Conservation (phyloP, 2,888 invertebrate species). For the Colletes collaris region DNA sequence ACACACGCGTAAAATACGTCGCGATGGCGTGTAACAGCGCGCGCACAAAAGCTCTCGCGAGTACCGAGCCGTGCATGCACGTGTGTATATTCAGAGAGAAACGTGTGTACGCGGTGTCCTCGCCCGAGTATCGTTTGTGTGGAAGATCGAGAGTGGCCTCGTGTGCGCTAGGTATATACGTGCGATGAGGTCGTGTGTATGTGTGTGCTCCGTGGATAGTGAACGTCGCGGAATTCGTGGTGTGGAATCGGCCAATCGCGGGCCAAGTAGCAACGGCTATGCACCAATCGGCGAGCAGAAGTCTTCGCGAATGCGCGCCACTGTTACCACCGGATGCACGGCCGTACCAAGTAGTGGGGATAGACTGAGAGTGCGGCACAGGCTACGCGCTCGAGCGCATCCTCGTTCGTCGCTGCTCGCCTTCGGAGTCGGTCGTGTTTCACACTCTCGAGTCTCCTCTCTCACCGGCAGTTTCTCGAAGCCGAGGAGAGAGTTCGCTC, state of each 20-base stretch:
- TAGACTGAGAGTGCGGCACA: slow-evolving; percentile 76
- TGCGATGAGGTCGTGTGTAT: slow-evolving; percentile 23
- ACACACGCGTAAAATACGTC: slow-evolving; percentile 1
- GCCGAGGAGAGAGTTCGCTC: slow-evolving; percentile 38
- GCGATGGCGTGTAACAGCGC: neutral
- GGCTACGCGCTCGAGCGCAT: slow-evolving; percentile 76
- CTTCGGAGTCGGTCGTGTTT: slow-evolving; percentile 78
- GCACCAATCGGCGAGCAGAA: slow-evolving; percentile 61
- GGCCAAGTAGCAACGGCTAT: slow-evolving; percentile 56
- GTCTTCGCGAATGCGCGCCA: slow-evolving; percentile 71
- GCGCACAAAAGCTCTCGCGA: slow-evolving; percentile 22
- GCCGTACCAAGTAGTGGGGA: slow-evolving; percentile 71
- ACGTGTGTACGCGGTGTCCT: slow-evolving; percentile 29
- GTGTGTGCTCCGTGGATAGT: slow-evolving; percentile 46
- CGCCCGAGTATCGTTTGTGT: slow-evolving; percentile 25
- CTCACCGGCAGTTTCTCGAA: slow-evolving; percentile 34
- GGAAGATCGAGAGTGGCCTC: slow-evolving; percentile 45
- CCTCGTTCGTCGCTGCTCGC: slow-evolving; percentile 81
- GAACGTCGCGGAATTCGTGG: slow-evolving; percentile 60
- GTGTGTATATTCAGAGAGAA: neutral
- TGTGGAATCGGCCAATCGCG: slow-evolving; percentile 60
- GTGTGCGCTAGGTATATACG: slow-evolving; percentile 33
- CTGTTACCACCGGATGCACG: slow-evolving; percentile 69
- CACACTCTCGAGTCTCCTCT: slow-evolving; percentile 61
- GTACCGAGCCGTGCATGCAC: slow-evolving; percentile 16